phyloP scores from a whole-genome alignment of 2,797 vertebrate genomes.

The Channallabes apus region DNA sequence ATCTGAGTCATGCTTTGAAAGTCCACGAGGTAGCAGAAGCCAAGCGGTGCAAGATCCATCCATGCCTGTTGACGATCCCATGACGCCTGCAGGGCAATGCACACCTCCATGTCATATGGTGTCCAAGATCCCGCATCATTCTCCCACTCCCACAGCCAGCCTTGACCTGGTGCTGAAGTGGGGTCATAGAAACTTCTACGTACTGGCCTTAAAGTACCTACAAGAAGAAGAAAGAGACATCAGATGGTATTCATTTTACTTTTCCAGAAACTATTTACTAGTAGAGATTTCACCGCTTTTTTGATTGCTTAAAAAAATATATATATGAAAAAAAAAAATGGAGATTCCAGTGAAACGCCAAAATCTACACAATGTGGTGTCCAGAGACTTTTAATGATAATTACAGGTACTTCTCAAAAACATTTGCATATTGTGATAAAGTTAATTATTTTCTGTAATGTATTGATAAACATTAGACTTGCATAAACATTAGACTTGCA shows the following conservation, averaged over 20 bases:
- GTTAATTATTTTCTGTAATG: no score
- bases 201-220: conserved; percentile 92
- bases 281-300: neutral
- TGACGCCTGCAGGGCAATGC: conserved; percentile 87
- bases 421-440: no score
- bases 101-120: conserved; percentile 89
- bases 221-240: neutral
- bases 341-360: neutral
- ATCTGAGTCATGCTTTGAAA: conserved; percentile 93
- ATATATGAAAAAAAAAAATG: neutral
- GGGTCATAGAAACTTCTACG: conserved; percentile 90
- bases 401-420: no score
- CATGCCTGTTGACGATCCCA: conserved; percentile 85
- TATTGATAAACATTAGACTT: no score
- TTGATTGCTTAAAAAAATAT: no score
- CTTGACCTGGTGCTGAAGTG: conserved; percentile 84
- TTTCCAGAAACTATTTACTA: neutral
- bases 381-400: neutral
- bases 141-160: conserved; percentile 96
- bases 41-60: conserved; percentile 88
- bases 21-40: conserved; percentile 91
- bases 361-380: neutral
- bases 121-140: conserved; percentile 89
- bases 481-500: no score
- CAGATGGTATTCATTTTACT: neutral